Evolutionary conservation across 2,888 invertebrate genomes (phyloP).

Genomic region (Synanthedon vespiformis): DNA sequence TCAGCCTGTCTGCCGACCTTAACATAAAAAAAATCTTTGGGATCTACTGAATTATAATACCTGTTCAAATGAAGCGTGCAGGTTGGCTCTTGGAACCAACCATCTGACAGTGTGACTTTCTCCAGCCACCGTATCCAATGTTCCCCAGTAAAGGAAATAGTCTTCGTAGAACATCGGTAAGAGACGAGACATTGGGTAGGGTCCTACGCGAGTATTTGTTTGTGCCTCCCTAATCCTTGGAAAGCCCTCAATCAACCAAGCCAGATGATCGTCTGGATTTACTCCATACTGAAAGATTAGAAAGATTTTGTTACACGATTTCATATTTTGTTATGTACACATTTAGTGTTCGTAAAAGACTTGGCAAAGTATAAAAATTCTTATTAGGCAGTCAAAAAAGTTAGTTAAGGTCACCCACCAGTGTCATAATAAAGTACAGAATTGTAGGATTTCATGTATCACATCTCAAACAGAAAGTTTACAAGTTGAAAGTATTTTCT

Average conservation of each 20-base stretch:
- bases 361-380: too few species aligned
- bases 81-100: constrained; percentile 71
- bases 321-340: neutral
- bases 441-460: too few species aligned
- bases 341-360: too few species aligned
- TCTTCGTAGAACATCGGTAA: constrained; percentile 70
- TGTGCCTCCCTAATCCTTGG: constrained; percentile 59
- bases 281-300: constrained; percentile 55
- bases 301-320: neutral
- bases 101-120: constrained; percentile 64
- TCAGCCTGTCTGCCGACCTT: too few species aligned
- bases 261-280: constrained; percentile 46
- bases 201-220: constrained; percentile 57
- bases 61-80: constrained; percentile 71
- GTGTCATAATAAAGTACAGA: too few species aligned
- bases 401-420: too few species aligned
- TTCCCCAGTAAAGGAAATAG: constrained; percentile 76
- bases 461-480: too few species aligned
- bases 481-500: too few species aligned
- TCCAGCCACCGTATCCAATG: constrained; percentile 49
- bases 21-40: too few species aligned
- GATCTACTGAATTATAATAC: constrained; percentile 26
- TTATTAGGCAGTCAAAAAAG: too few species aligned
- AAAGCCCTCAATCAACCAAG: constrained; percentile 55
- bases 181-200: constrained; percentile 58